These are phyloP conservation scores for Ypsolopha scabrella DNA, from an alignment of 2,888 invertebrate genomes.

Conservation along the genomic window DNA sequence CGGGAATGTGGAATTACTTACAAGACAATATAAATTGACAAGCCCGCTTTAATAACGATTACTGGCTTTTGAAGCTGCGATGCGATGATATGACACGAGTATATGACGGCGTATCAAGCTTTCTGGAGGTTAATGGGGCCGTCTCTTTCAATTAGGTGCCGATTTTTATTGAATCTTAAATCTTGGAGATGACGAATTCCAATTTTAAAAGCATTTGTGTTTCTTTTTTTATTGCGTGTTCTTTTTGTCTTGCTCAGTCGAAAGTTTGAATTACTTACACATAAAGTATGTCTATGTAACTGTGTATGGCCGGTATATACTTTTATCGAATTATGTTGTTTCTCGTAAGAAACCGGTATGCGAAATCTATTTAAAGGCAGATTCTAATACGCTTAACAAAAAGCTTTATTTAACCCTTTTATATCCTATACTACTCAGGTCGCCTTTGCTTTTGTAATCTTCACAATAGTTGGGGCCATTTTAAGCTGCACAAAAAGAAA, in stretches of 20 bases:
- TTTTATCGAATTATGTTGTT: too few species aligned
- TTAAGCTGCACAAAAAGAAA: slow-evolving; percentile 39
- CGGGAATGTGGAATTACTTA: slow-evolving; percentile 65
- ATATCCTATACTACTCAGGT: too few species aligned
- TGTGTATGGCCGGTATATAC: too few species aligned
- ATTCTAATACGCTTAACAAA: too few species aligned
- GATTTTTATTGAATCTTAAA: slow-evolving; percentile 3
- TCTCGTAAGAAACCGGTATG: too few species aligned
- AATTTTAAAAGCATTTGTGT: neutral
- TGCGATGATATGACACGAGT: slow-evolving; percentile 3
- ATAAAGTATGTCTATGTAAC: too few species aligned
- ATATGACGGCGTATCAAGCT: neutral
- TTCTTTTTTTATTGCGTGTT: neutral
- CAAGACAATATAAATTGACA: slow-evolving; percentile 69
- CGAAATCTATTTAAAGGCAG: too few species aligned
- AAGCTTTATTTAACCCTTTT: too few species aligned
- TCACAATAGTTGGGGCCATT: slow-evolving; percentile 25
- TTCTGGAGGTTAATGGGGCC: neutral
- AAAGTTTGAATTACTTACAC: too few species aligned
- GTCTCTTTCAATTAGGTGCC: slow-evolving; percentile 3
- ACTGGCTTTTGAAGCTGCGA: slow-evolving; percentile 24
- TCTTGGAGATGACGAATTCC: too few species aligned
- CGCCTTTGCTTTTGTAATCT: neutral
- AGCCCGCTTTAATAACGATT: slow-evolving; percentile 54
- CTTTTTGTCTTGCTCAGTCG: neutral